These are phyloP conservation scores for Heliconius ethilla DNA, from an alignment of 2,888 invertebrate species.

Conservation along the genomic window DNA sequence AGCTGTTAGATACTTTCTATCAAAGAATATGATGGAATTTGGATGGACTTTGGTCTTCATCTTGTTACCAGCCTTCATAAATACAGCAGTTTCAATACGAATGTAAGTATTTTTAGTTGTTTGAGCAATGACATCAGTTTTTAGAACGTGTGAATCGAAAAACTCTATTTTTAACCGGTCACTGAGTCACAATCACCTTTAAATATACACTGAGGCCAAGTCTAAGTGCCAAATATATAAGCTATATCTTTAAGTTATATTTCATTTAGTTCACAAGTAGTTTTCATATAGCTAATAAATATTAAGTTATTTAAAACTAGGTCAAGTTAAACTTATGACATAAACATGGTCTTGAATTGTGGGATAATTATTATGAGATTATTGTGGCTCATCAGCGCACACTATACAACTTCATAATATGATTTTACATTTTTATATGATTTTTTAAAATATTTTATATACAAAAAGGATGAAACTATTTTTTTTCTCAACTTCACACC, in stretches of 20 bases:
- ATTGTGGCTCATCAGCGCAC: background rate
- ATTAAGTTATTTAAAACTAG: slow-evolving; percentile 11
- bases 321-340: background rate
- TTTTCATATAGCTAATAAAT: background rate
- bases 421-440: too few relatives aligned
- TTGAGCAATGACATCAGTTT: slow-evolving; percentile 27
- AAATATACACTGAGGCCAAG: background rate
- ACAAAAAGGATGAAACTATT: too few relatives aligned
- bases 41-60: slow-evolving; percentile 87
- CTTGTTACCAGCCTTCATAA: slow-evolving; percentile 87
- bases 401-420: background rate
- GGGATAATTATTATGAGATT: background rate
- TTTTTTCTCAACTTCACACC: too few relatives aligned
- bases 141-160: slow-evolving; percentile 7
- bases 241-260: background rate
- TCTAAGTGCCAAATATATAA: background rate
- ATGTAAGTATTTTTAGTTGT: slow-evolving; percentile 81
- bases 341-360: background rate
- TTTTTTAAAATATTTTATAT: too few relatives aligned
- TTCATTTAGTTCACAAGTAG: background rate
- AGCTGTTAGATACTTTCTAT: slow-evolving; percentile 84
- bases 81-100: slow-evolving; percentile 87
- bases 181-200: background rate
- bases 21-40: slow-evolving; percentile 82
- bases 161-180: slow-evolving; percentile 16